phyloP scores from a whole-genome alignment of 2,797 vertebrate genomes.

The Oryzias sinensis region DNA sequence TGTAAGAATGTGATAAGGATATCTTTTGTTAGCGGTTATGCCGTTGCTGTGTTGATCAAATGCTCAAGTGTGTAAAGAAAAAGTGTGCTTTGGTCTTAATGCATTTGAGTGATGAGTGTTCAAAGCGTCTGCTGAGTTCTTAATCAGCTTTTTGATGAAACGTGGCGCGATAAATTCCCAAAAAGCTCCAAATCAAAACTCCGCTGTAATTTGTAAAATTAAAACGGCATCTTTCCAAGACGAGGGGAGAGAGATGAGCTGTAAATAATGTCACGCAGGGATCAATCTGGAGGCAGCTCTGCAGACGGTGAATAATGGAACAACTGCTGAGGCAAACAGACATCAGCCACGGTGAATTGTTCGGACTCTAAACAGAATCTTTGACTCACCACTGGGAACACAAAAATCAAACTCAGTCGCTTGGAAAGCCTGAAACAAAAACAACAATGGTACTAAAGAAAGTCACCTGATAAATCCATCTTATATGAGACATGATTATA shows the following conservation, averaged over 20 bases:
- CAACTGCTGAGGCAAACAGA: conserved; percentile 27
- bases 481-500: too few species aligned
- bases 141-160: conserved; percentile 7
- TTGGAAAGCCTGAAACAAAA: conserved; percentile 21
- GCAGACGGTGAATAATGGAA: conserved; percentile 26
- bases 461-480: too few species aligned
- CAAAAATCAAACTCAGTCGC: conserved; percentile 24
- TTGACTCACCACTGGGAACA: conserved; percentile 16
- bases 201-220: conserved; percentile 13
- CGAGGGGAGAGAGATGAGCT: conserved; percentile 11
- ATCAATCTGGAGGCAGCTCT: conserved; percentile 15
- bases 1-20: too few species aligned
- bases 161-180: neutral
- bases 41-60: neutral
- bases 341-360: conserved; percentile 7
- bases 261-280: conserved; percentile 23
- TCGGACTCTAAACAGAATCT: conserved; percentile 8
- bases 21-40: neutral
- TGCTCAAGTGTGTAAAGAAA: neutral
- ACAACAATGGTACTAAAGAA: neutral
- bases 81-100: neutral
- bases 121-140: conserved; percentile 1
- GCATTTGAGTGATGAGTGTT: conserved; percentile 1
- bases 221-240: conserved; percentile 2
- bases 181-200: conserved; percentile 6